Base-by-base conservation (phyloP, 53 echinoderm and acorn worm species). In the Mesocentrotus franciscanus region DNA sequence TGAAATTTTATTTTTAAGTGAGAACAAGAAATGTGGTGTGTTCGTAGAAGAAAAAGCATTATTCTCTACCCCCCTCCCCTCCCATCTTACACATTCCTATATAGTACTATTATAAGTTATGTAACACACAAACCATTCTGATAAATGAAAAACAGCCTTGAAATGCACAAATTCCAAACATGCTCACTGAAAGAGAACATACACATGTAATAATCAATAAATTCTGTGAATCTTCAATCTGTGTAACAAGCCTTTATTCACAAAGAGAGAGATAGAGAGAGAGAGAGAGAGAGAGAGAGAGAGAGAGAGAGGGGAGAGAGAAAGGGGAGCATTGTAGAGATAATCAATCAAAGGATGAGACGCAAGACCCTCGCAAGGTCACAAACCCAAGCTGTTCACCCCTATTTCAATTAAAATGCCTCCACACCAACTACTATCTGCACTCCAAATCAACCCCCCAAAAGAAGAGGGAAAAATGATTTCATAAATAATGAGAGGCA, bases 361-460 rank as follows among this genome's bases (percentile, higher is more conserved):
- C 22, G 55, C 20, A 76, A 76, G 13, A 78, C 34, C 15, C 26
- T 27, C 26, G 6, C 36, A 87, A 87, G 87, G 87, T 87, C 87
- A 58, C 59, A 58, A 10, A 59, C 57, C 58, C 87, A 87, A 87
- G 57, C 87, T 58, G 26, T 87, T 58, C 91, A 35, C 62, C 91
- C 91, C 91, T 22, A 33, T 62, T 66, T 33, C 91, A 91, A 91
- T 91, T 66, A 91, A 91, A 91, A 91, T 91, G 91, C 91, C 91
- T 91, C 91, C 64, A 91, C 91, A 91, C 91, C 64, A 90, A 30
- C 27, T 22, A 66, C 34, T 66, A 9, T 20, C 35, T 20, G 91
- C 61, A 29, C 4, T 13, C 16, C 20, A 91, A 85, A 33, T 33
- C 15, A 39, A 22, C 34, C 49, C 49, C 49, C 49, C 6, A 4